These are phyloP conservation scores for Anaspis maculata DNA, from an alignment of 2,888 invertebrate species.

Conservation along the genomic window DNA sequence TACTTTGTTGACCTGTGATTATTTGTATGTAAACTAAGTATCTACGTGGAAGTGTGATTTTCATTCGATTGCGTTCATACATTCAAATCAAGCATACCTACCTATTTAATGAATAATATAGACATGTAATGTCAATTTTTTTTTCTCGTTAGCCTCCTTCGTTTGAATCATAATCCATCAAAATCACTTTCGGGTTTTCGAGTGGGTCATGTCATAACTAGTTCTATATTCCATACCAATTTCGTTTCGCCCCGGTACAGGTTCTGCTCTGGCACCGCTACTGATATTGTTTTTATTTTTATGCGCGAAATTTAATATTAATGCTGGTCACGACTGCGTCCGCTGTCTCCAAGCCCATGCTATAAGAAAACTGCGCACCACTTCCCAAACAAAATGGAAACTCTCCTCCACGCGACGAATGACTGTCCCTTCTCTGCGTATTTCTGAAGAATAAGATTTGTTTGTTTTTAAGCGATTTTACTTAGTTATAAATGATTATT, in stretches of 20 bases:
- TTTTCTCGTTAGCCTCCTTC: conserved; percentile 3
- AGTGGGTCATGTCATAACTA: no score
- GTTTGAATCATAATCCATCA: conserved; percentile 6
- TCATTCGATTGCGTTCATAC: no score
- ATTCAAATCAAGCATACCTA: no score
- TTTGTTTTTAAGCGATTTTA: conserved; percentile 6
- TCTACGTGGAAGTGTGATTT: no score
- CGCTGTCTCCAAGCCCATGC: conserved; percentile 12
- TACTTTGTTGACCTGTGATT: no score
- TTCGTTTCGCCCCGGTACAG: no score
- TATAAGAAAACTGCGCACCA: conserved; percentile 14
- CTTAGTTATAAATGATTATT: conserved; percentile 6
- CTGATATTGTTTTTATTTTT: conserved; percentile 15
- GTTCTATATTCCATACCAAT: conserved; percentile 9
- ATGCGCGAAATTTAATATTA: conserved; percentile 15
- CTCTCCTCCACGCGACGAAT: no score
- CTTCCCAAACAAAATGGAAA: conserved; percentile 11
- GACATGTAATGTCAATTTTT: conserved; percentile 1
- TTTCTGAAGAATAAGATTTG: conserved; percentile 8
- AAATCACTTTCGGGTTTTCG: no score
- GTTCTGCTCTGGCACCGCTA: no score
- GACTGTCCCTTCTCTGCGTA: no score
- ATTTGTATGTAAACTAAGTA: no score
- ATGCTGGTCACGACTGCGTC: conserved; percentile 14
- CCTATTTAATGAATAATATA: no score